Evolutionary conservation across 1,140 invertebrate genomes (phyloP).

Genomic region (Pseudomyrmex dendroicus): DNA sequence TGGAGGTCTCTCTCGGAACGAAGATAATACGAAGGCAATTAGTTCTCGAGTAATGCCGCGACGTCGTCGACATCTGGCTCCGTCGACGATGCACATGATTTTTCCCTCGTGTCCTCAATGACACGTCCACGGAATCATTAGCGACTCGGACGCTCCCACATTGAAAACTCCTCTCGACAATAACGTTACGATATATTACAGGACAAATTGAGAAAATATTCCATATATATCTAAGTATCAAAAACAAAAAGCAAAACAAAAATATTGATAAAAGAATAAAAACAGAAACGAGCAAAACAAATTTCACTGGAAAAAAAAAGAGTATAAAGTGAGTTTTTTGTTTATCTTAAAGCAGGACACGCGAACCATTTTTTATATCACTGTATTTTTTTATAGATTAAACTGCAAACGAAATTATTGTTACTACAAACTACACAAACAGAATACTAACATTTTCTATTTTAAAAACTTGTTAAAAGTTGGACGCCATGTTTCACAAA

Average conservation of each 20-base stretch:
- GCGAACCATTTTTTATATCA: too few species aligned
- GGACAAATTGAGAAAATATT: too few species aligned
- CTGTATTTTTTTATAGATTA: too few species aligned
- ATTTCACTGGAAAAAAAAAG: too few species aligned
- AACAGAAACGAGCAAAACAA: not conserved
- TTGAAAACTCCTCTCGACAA: not conserved
- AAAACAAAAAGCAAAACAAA: not conserved
- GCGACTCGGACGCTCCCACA: not conserved
- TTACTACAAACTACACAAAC: too few species aligned
- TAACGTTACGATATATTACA: not conserved
- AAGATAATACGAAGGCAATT: slow-evolving; percentile 73
- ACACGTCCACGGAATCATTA: not conserved
- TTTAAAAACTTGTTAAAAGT: too few species aligned
- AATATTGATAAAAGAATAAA: slow-evolving; percentile 1
- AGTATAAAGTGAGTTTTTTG: too few species aligned
- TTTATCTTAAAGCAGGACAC: too few species aligned
- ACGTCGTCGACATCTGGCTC: slow-evolving; percentile 71
- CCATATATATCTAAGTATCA: too few species aligned
- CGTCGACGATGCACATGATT: slow-evolving; percentile 60
- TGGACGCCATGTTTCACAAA: slow-evolving; percentile 5
- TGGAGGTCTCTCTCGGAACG: slow-evolving; percentile 40
- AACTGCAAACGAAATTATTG: too few species aligned
- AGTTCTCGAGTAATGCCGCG: slow-evolving; percentile 71
- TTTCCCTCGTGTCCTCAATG: slow-evolving; percentile 59
- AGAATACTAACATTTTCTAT: too few species aligned